These are phyloP conservation scores for Phalanger gymnotis DNA, from an alignment of 2,797 vertebrate species.

Conservation along the genomic window DNA sequence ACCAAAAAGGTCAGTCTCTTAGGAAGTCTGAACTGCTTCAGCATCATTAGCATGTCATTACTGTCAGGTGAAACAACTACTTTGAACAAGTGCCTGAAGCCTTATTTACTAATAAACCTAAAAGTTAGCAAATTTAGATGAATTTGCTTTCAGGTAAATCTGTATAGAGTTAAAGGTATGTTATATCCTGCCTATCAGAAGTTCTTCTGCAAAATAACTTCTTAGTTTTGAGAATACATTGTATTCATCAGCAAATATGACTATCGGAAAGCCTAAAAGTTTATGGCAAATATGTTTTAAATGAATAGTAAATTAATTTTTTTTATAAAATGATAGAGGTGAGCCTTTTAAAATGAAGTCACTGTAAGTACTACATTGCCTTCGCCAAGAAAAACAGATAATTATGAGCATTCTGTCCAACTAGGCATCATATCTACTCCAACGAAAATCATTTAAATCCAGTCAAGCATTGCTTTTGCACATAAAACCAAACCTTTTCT, in stretches of 20 bases:
- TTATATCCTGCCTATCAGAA: not conserved
- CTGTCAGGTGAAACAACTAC: slow-evolving; percentile 54
- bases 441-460: slow-evolving; percentile 83
- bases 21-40: not conserved
- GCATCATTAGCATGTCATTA: slow-evolving; percentile 46
- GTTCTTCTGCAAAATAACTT: slow-evolving; percentile 26
- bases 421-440: slow-evolving; percentile 81
- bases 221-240: slow-evolving; percentile 14
- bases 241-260: not conserved
- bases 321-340: slow-evolving; percentile 34
- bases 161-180: not conserved
- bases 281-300: not conserved
- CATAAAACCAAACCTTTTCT: slow-evolving; percentile 78
- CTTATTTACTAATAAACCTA: not conserved
- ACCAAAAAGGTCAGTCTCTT: slow-evolving; percentile 35
- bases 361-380: slow-evolving; percentile 68
- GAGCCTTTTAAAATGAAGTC: slow-evolving; percentile 23
- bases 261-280: slow-evolving; percentile 47
- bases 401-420: slow-evolving; percentile 83
- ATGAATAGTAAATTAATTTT: slow-evolving; percentile 39
- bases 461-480: slow-evolving; percentile 79
- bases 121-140: not conserved
- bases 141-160: not conserved
- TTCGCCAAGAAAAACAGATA: slow-evolving; percentile 84
- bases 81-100: slow-evolving; percentile 5